Conservation (phyloP, 2,113 vertebrate species). For the Telmatochromis sp. region DNA sequence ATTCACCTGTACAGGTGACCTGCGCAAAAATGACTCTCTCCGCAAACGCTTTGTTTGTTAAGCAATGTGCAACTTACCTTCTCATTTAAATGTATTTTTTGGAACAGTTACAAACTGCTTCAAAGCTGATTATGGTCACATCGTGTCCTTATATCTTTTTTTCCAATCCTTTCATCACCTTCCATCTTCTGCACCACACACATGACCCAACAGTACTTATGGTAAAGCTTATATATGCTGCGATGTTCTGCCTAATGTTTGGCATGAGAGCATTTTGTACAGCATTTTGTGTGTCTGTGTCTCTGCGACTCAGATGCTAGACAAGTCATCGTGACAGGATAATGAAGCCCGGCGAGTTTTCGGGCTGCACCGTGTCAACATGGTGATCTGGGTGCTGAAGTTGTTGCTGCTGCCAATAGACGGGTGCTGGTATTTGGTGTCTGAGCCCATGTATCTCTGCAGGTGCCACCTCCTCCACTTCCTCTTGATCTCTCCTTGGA, state of each 20-base stretch:
- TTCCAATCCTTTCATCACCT: neutral
- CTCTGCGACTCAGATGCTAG: constrained; percentile 38
- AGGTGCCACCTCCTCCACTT: constrained; percentile 99
- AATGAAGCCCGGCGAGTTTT: constrained; percentile 76
- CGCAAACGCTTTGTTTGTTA: neutral
- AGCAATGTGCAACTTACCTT: neutral
- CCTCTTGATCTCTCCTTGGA: constrained; percentile 95
- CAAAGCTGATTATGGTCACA: neutral
- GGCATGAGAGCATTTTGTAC: neutral
- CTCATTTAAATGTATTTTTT: neutral
- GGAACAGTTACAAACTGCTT: neutral
- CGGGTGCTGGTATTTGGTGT: constrained; percentile 94
- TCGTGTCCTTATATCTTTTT: neutral
- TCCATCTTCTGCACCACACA: neutral
- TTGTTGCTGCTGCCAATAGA: constrained; percentile 95
- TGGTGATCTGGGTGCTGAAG: constrained; percentile 94
- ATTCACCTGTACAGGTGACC: neutral
- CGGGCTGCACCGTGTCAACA: constrained; percentile 95
- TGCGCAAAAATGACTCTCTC: neutral
- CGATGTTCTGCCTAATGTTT: neutral
- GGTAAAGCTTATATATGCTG: neutral
- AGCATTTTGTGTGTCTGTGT: neutral
- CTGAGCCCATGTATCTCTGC: constrained; percentile 90
- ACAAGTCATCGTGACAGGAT: constrained; percentile 61
- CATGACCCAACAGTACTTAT: neutral